Percentiles rank a stretch among this genome's conserved stretches.
Conservation (phyloP, 2,797 vertebrate species). For the Tadarida brasiliensis region DNA sequence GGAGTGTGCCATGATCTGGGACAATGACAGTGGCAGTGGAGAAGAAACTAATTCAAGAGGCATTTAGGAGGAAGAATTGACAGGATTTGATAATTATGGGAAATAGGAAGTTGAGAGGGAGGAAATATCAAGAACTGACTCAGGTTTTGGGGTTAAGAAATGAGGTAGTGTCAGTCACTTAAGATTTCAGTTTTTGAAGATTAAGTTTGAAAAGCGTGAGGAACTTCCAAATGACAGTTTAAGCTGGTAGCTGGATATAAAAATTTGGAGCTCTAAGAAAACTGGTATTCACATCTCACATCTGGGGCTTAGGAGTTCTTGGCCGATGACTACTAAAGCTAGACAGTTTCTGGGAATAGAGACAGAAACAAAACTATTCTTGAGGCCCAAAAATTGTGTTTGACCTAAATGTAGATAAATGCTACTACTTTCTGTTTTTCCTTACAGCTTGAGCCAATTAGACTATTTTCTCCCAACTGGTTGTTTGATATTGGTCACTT, state of each 20-base stretch:
- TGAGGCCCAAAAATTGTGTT: neutral
- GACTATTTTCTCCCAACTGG: neutral
- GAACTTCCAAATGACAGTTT: neutral
- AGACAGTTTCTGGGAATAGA: neutral
- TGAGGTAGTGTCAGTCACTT: neutral
- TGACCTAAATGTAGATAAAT: neutral
- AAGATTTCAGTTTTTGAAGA: neutral
- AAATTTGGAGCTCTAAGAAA: neutral
- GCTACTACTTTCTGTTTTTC: conserved; percentile 16
- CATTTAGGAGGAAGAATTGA: neutral
- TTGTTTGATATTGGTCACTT: neutral
- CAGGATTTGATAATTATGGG: neutral
- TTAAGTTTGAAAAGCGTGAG: neutral
- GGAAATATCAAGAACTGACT: neutral
- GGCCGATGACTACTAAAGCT: neutral
- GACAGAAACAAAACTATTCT: neutral
- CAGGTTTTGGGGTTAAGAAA: neutral
- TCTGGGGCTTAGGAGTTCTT: neutral
- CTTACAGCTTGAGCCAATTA: neutral
- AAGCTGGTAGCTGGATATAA: neutral
- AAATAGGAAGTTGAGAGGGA: neutral
- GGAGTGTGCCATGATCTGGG: neutral
- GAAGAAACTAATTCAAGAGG: conserved; percentile 27
- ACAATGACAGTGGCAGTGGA: neutral
- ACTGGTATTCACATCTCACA: neutral